Conservation (phyloP, 2,797 vertebrate genomes). For the Oryzias sinensis region DNA sequence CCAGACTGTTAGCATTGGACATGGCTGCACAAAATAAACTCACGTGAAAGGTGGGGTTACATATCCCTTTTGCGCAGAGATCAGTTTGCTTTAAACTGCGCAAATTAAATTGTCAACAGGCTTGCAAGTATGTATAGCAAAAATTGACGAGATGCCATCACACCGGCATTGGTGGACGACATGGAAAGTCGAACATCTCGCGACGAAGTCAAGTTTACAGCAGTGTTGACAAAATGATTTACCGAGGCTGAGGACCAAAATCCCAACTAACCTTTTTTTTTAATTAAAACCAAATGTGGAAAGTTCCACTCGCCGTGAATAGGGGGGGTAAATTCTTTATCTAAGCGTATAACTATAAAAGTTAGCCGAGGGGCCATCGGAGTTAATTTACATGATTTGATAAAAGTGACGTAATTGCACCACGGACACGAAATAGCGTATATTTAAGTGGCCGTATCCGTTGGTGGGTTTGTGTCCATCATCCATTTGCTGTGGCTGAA, state of each 20-base stretch:
- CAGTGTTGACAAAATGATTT: conserved; percentile 6
- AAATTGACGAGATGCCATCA: conserved; percentile 44
- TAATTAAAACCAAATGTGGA: conserved; percentile 33
- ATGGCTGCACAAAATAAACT: conserved; percentile 1
- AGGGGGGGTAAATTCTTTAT: conserved; percentile 16
- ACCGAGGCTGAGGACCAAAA: conserved; percentile 12
- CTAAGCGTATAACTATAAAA: conserved; percentile 37
- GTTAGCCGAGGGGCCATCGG: conserved; percentile 49
- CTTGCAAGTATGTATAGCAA: conserved; percentile 12
- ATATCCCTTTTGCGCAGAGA: background rate
- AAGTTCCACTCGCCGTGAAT: conserved; percentile 17
- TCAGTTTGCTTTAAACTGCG: background rate
- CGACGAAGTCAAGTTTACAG: conserved; percentile 47
- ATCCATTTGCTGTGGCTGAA: conserved; percentile 50
- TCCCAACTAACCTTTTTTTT: conserved; percentile 23
- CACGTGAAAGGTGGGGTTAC: background rate
- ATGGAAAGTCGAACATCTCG: conserved; percentile 61
- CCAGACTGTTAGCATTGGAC: background rate
- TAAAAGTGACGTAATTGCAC: conserved; percentile 77
- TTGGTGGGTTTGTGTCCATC: conserved; percentile 33
- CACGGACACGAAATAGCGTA: conserved; percentile 59
- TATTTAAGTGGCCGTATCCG: conserved; percentile 26
- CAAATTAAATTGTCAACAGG: conserved; percentile 11
- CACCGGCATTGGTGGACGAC: conserved; percentile 51
- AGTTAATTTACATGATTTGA: conserved; percentile 68